phyloP scores from a whole-genome alignment of 2,888 invertebrate species.

The Macrosiphum euphorbiae region DNA sequence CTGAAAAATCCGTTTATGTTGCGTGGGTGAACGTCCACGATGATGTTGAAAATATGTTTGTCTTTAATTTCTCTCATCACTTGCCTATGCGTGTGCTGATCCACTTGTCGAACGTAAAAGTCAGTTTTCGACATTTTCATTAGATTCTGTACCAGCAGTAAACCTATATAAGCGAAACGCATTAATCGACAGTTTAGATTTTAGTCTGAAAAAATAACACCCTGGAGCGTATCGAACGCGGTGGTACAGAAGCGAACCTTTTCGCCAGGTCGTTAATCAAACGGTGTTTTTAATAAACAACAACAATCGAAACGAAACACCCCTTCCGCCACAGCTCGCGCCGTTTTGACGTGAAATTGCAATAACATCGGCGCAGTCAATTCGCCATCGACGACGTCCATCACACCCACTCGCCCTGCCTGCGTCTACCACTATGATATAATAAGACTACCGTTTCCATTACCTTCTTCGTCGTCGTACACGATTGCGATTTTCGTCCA shows the following conservation, averaged over 20 bases:
- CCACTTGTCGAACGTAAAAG: conserved; percentile 81
- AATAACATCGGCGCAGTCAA: neutral
- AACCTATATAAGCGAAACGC: conserved; percentile 72
- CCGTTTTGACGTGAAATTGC: neutral
- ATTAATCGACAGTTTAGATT: conserved; percentile 19
- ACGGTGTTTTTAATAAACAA: conserved; percentile 54
- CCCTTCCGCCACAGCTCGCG: no score
- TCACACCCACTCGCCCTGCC: neutral
- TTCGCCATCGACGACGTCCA: neutral
- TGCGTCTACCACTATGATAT: neutral
- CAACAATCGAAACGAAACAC: neutral
- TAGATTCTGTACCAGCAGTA: conserved; percentile 87
- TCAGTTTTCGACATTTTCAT: conserved; percentile 80
- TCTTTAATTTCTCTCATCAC: conserved; percentile 86
- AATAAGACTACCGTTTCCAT: conserved; percentile 68
- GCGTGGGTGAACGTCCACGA: conserved; percentile 88
- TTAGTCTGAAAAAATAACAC: conserved; percentile 24
- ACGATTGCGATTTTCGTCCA: conserved; percentile 95
- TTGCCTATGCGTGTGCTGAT: conserved; percentile 79
- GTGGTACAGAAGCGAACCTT: neutral
- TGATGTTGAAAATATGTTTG: conserved; percentile 87
- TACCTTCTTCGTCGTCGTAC: conserved; percentile 93
- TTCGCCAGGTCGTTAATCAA: conserved; percentile 50
- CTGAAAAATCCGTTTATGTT: conserved; percentile 86
- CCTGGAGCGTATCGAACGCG: neutral